Evolutionary conservation across 2,888 invertebrate genomes (phyloP).

Genomic region (Pyrocoelia pectoralis): DNA sequence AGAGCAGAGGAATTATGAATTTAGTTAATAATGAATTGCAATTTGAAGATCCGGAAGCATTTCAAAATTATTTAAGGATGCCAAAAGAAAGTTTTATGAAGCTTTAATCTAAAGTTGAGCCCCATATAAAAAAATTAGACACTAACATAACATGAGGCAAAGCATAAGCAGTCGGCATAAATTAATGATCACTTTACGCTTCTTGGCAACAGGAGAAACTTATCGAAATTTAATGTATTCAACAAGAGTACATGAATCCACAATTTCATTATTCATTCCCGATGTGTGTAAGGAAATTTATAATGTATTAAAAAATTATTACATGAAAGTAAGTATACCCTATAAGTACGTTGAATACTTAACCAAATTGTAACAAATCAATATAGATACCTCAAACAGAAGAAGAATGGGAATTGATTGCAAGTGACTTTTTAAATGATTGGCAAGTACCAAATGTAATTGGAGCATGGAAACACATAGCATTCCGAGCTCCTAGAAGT

Average conservation of each 20-base stretch:
- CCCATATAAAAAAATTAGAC: constrained; percentile 11
- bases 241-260: constrained; percentile 20
- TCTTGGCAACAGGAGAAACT: neutral
- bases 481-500: constrained; percentile 4
- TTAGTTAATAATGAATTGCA: constrained; percentile 20
- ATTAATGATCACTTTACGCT: constrained; percentile 18
- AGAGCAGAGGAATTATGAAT: constrained; percentile 13
- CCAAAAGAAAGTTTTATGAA: constrained; percentile 15
- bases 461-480: constrained; percentile 6
- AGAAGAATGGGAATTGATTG: constrained; percentile 7
- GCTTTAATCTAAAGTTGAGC: constrained; percentile 12
- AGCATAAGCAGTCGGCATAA: neutral
- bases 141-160: constrained; percentile 10
- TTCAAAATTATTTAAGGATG: constrained; percentile 20
- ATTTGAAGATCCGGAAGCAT: constrained; percentile 15
- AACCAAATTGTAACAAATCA: neutral
- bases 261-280: constrained; percentile 20
- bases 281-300: constrained; percentile 14
- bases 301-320: neutral
- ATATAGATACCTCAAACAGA: neutral
- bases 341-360: neutral
- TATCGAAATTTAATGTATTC: constrained; percentile 23
- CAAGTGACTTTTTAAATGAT: constrained; percentile 3
- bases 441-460: constrained; percentile 12
- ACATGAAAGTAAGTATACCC: too few relatives aligned